Conservation (phyloP, 2,113 vertebrate genomes). For the Callorhinus ursinus region DNA sequence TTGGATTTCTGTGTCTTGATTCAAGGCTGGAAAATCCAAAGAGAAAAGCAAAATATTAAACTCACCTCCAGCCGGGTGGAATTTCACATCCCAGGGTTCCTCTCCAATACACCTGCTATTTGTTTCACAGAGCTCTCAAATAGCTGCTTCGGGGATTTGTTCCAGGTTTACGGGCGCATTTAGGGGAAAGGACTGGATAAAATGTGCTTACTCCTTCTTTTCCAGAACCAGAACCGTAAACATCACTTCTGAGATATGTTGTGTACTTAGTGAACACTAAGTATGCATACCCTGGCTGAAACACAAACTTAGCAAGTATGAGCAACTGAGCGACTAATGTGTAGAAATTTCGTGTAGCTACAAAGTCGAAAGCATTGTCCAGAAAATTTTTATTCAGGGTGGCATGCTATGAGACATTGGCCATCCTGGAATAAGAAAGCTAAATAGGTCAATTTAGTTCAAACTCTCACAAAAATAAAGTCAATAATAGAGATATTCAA, state of each 20-base stretch:
- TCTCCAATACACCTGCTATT: neutral
- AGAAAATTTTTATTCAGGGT: neutral
- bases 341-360: no score
- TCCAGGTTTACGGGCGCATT: neutral
- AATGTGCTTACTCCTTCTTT: neutral
- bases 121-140: neutral
- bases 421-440: neutral
- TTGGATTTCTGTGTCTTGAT: neutral
- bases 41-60: neutral
- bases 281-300: neutral
- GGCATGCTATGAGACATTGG: no score
- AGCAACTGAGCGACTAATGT: neutral
- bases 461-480: neutral
- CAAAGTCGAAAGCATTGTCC: neutral
- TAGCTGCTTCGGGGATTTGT: neutral
- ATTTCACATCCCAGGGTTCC: neutral
- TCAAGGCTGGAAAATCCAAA: neutral
- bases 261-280: neutral
- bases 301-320: neutral
- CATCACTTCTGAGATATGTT: neutral
- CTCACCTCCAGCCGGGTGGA: no score
- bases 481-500: neutral
- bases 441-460: neutral
- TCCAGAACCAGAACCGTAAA: no score
- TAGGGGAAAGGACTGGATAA: neutral